Percentiles rank a stretch among this genome's conserved stretches.
Conservation (phyloP, 2,113 vertebrate genomes). For the Lepus americanus region DNA sequence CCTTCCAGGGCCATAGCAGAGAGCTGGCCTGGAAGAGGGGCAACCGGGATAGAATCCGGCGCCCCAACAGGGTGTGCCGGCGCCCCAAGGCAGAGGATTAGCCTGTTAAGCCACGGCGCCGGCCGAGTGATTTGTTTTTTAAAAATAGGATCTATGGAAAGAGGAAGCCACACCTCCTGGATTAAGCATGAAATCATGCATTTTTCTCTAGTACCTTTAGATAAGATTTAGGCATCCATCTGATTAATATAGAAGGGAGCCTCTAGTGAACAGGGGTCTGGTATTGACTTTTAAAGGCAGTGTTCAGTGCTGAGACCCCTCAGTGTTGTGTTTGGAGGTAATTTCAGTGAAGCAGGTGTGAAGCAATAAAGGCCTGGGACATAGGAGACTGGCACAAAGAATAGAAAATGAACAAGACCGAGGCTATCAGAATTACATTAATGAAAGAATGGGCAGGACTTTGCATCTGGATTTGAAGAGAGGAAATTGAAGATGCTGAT, state of each 20-base stretch:
- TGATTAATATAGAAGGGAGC: slow-evolving; percentile 9
- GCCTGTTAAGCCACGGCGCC: too few species aligned
- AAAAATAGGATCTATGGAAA: slow-evolving; percentile 9
- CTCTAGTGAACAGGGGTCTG: background rate
- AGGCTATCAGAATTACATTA: background rate
- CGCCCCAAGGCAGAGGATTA: too few species aligned
- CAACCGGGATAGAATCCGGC: too few species aligned
- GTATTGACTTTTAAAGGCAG: background rate
- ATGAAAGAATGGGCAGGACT: background rate
- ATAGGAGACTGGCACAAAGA: background rate
- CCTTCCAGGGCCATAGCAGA: too few species aligned
- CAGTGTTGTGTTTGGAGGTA: background rate
- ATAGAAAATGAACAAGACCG: background rate
- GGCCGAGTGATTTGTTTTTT: background rate
- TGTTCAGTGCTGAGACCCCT: background rate
- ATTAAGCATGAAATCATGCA: background rate
- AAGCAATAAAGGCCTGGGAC: background rate
- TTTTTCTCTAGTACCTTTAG: slow-evolving; percentile 7
- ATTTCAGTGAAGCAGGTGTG: background rate
- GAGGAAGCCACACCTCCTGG: background rate
- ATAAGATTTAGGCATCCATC: slow-evolving; percentile 20
- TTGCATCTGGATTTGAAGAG: background rate
- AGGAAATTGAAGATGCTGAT: background rate
- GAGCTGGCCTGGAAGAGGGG: too few species aligned
- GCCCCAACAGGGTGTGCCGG: too few species aligned